Evolutionary conservation across 1,140 invertebrate species (phyloP).

Genomic region (Bombus sylvicola): DNA sequence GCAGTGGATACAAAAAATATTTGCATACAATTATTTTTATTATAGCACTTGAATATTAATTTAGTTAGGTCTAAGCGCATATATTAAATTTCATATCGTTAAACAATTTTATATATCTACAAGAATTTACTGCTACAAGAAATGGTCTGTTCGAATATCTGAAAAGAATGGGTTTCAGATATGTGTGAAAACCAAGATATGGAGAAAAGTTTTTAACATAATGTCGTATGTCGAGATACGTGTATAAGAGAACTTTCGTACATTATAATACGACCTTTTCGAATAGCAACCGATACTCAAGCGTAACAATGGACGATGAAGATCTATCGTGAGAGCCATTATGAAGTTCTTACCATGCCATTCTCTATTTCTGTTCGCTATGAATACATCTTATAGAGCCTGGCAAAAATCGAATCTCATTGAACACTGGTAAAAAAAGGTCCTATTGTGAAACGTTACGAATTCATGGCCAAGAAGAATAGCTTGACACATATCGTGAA

Average conservation of each 20-base stretch:
- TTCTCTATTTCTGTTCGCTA: slow-evolving; percentile 25
- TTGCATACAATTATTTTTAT: too few relatives aligned
- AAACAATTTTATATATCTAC: too few relatives aligned
- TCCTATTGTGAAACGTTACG: slow-evolving; percentile 42
- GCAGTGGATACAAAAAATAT: too few relatives aligned
- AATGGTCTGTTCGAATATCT: too few relatives aligned
- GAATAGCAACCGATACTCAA: slow-evolving; percentile 40
- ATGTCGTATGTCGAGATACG: background rate
- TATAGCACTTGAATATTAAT: too few relatives aligned
- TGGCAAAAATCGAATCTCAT: slow-evolving; percentile 41
- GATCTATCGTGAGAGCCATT: slow-evolving; percentile 58
- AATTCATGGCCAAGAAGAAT: slow-evolving; percentile 45
- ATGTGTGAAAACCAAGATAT: background rate
- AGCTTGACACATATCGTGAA: slow-evolving; percentile 17
- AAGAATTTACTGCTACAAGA: too few relatives aligned
- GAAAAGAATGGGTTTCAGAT: background rate
- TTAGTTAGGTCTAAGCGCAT: too few relatives aligned
- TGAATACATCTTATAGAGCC: slow-evolving; percentile 39
- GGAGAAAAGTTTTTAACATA: background rate
- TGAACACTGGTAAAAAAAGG: slow-evolving; percentile 40
- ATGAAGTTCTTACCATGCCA: slow-evolving; percentile 50
- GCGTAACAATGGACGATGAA: slow-evolving; percentile 59
- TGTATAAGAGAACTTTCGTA: background rate
- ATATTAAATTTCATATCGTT: too few relatives aligned
- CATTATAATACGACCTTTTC: slow-evolving; percentile 13